Base-by-base conservation (phyloP, 2,888 invertebrate species). In the Cheilosia variabilis region DNA sequence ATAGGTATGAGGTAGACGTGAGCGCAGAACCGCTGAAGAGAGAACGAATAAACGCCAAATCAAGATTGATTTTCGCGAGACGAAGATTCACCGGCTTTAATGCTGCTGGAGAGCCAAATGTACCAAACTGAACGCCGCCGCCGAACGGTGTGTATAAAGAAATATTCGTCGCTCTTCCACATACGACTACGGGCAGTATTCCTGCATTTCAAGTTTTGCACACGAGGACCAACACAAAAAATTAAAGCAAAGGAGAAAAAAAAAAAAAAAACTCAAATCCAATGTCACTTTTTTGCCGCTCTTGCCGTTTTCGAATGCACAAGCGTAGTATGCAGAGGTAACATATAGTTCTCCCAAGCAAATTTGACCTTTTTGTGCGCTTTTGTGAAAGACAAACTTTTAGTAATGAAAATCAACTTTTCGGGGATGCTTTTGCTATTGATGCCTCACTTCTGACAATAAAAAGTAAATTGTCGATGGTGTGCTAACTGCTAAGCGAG, bases 221-320 rank as follows among this genome's bases (percentile, higher is more conserved):
- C 72, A 75, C 75, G 80, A 75, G 73, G 58, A 75, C 45, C 22
- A 60, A 43, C 37, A 60, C 45, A 53, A 68, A 72, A 27, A 27
- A 27, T 27, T 71, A 50, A 63, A 68, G 22, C 43, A 73, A 68
- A 69, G 63, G 62, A 86, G 72, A 71, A 76, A 68, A 65, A 68
- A 53, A 50, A 66, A 27, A 69, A 52, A 62, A 73, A 69, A 69
- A 53, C 58, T 71, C 60, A 81, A 81, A 81, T 72, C 81, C 86
- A 86, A 86, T 86, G 86, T 86, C 86, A 81, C 76, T n/a, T 81
- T 86, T 86, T 86, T 84, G 80, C 80, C 80, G 80, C 84, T 84
- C 80, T 84, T 75, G 76, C 65, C 55, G 80, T 81, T 71, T 76
- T 72, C 72, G 81, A 86, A 72, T 81, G 86, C 86, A 86, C 86